Base-by-base conservation (phyloP, 2,797 vertebrate genomes). In the Dallia pectoralis region DNA sequence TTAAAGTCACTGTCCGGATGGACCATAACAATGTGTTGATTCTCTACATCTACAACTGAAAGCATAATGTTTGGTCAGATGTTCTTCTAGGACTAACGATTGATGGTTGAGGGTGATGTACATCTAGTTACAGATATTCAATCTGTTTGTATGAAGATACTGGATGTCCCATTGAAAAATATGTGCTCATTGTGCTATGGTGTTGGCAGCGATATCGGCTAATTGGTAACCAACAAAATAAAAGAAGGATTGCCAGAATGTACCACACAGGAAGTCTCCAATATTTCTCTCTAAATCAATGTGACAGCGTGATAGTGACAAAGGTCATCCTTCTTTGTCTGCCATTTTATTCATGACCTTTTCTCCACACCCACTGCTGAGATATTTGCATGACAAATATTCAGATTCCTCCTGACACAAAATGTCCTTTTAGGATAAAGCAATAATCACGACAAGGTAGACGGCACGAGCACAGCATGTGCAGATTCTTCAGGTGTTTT, bases 341-440 rank as follows among this genome's bases (percentile, higher is more conserved):
- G 1, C 64, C 8, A 69, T 32, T 61, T 77, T 29, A 48, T 40
- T 61, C 19, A 29, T n/a, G 67, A 61, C 30, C 66, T 67, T 73
- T 67, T 64, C 72, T 67, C n/a, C 49, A 15, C 66, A 19, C 72
- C 72, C 64, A 56, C 30, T 22, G 3, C 56, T 30, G 49, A 27
- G 44, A 8, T 27, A 67, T 67, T 73, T 67, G 30, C 63, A 73
- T 66, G n/a, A 25, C 53, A n/a, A n/a, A n/a, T n/a, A 33, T 19
- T 33, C 22, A 16, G 59, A 49, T 32, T 18, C 44, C 15, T 64
- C 29, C 27, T 32, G 62, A 64, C 32, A 9, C 62, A 18, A 33
- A 63, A 64, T 16, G 9, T 18, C 29, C 7, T 7, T 64, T 64
- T 64, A 64, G 53, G 53, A n/a, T 59, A 30, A 32, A 16, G 19